Percentiles rank a stretch among this genome's conserved stretches.
Conservation (phyloP, 2,113 vertebrate genomes). For the Chlorodrepanis virens region DNA sequence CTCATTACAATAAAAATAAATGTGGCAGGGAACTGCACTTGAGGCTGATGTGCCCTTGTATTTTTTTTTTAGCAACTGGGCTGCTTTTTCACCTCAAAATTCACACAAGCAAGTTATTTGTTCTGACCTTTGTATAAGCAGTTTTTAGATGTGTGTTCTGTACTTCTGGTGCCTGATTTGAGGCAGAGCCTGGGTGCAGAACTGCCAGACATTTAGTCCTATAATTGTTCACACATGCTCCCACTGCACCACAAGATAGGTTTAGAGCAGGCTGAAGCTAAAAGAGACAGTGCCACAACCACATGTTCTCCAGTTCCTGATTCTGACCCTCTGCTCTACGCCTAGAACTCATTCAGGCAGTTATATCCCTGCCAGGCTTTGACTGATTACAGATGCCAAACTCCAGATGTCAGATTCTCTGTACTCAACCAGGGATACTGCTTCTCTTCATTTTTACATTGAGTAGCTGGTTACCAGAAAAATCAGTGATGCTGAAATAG, state of each 20-base stretch:
- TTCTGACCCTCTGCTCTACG: background rate
- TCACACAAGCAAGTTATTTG: background rate
- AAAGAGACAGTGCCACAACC: background rate
- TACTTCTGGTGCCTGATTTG: background rate
- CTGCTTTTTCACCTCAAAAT: background rate
- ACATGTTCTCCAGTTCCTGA: background rate
- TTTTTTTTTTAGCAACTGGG: background rate
- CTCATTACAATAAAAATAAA: background rate
- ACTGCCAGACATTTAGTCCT: background rate
- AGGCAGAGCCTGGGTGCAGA: background rate
- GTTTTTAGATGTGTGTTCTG: fast-evolving
- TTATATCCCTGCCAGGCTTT: background rate
- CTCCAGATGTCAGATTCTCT: background rate
- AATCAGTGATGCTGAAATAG: background rate
- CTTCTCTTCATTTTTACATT: background rate
- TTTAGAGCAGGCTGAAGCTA: background rate
- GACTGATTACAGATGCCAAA: background rate
- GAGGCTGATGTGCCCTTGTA: background rate
- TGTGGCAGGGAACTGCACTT: background rate
- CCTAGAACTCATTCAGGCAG: background rate
- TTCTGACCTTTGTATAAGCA: background rate
- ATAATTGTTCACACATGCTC: background rate
- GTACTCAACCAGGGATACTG: background rate
- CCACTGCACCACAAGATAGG: background rate
- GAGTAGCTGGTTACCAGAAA: background rate